Conservation (phyloP, 2,797 vertebrate genomes). For the Micropoecilia bifurca region DNA sequence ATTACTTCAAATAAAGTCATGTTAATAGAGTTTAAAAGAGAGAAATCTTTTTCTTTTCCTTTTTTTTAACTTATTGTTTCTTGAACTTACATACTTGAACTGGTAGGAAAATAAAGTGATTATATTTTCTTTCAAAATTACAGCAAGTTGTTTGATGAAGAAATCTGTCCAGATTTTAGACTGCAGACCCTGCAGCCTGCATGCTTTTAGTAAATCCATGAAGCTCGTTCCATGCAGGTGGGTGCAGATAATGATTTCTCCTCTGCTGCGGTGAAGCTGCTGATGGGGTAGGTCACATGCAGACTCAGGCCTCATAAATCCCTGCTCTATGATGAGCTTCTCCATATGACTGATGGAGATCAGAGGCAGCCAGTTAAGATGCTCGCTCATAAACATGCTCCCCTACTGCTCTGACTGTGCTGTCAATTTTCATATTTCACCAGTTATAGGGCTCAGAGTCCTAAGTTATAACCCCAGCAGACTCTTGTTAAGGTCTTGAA, state of each 20-base stretch:
- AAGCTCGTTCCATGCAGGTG: slow-evolving; percentile 65
- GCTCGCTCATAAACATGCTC: slow-evolving; percentile 78
- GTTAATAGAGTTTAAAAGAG: background rate
- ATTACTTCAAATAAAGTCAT: background rate
- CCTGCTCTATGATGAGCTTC: slow-evolving; percentile 74
- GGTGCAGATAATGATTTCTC: slow-evolving; percentile 75
- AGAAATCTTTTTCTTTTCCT: background rate
- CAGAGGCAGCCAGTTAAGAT: slow-evolving; percentile 75
- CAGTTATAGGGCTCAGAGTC: slow-evolving; percentile 68
- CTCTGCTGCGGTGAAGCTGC: slow-evolving; percentile 43
- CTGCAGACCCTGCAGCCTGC: slow-evolving; percentile 42
- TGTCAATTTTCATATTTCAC: slow-evolving; percentile 85
- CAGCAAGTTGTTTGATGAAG: slow-evolving; percentile 16
- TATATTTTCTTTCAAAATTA: background rate
- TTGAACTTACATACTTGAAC: too few relatives aligned
- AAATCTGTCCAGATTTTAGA: slow-evolving; percentile 35
- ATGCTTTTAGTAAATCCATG: slow-evolving; percentile 72
- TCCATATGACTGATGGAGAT: slow-evolving; percentile 73
- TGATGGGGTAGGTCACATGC: slow-evolving; percentile 71
- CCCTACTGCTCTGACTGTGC: slow-evolving; percentile 54
- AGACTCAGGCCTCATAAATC: slow-evolving; percentile 80
- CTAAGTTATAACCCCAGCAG: slow-evolving; percentile 63
- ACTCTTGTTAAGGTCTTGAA: slow-evolving; percentile 62
- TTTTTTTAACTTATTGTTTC: background rate
- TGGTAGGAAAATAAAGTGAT: background rate